Percentiles rank a stretch among this genome's conserved stretches.
phyloP scores from a whole-genome alignment of 2,888 invertebrate genomes.

The Brenthis ino region DNA sequence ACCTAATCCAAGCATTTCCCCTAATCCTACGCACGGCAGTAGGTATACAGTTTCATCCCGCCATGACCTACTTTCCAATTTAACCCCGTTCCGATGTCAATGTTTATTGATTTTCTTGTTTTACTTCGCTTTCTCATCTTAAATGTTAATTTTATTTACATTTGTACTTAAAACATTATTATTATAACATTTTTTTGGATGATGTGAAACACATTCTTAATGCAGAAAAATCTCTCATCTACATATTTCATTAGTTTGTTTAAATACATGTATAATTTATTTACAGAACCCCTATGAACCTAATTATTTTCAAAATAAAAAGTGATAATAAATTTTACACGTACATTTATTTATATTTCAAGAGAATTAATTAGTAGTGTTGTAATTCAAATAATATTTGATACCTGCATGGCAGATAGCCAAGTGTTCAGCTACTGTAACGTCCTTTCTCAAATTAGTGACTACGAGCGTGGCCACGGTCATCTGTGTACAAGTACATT shows the following conservation, averaged over 20 bases:
- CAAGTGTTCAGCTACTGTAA: slow-evolving; percentile 12
- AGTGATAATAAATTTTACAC: no score
- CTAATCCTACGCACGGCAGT: slow-evolving; percentile 33
- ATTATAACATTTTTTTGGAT: neutral
- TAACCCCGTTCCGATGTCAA: slow-evolving; percentile 39
- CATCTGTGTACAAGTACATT: neutral
- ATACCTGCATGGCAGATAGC: slow-evolving; percentile 10
- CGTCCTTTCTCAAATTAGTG: slow-evolving; percentile 20
- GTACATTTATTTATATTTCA: no score
- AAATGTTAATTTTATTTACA: slow-evolving; percentile 1
- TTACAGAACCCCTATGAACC: no score
- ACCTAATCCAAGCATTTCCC: slow-evolving; percentile 38
- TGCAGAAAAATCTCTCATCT: no score
- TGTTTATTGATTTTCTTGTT: slow-evolving; percentile 42
- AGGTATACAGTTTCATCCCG: slow-evolving; percentile 36
- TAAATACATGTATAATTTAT: no score
- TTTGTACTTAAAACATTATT: neutral
- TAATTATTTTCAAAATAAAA: no score
- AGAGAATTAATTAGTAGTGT: no score
- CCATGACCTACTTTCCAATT: slow-evolving; percentile 43
- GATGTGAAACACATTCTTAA: no score
- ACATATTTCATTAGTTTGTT: no score
- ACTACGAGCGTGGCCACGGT: slow-evolving; percentile 14
- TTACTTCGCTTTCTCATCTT: slow-evolving; percentile 15
- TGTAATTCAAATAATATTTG: slow-evolving; percentile 1